These are phyloP conservation scores for Meloidogyne hapla DNA, from an alignment of 1,140 invertebrate genomes.

Conservation along the genomic window DNA sequence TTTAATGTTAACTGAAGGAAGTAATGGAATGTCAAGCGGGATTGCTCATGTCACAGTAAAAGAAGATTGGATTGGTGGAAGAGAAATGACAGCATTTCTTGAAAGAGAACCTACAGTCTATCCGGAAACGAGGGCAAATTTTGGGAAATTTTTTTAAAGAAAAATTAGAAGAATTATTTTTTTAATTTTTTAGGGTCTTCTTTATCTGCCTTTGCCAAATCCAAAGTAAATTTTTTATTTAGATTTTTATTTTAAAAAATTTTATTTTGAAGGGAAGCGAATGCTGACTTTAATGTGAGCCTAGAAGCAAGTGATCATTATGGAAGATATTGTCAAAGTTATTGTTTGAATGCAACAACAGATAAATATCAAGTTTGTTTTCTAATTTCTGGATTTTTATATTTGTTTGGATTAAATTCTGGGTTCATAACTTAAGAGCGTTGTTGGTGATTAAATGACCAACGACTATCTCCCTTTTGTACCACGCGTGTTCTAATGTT, in stretches of 20 bases:
- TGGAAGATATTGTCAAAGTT: slow-evolving; percentile 61
- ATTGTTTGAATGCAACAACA: slow-evolving; percentile 56
- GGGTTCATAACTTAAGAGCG: too few relatives aligned
- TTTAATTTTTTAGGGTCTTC: slow-evolving; percentile 44
- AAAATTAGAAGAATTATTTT: neutral
- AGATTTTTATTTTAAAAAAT: neutral
- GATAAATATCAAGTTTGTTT: slow-evolving; percentile 56
- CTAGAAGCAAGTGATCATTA: slow-evolving; percentile 59
- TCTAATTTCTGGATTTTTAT: neutral
- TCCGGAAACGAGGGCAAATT: slow-evolving; percentile 53
- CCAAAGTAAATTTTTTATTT: slow-evolving; percentile 28
- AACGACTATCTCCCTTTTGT: too few relatives aligned
- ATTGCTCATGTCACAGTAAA: slow-evolving; percentile 52
- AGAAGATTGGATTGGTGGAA: slow-evolving; percentile 28
- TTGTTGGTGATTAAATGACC: too few relatives aligned
- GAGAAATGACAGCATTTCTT: slow-evolving; percentile 45
- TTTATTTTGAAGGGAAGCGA: slow-evolving; percentile 20
- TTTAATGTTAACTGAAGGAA: slow-evolving; percentile 49
- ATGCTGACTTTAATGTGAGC: slow-evolving; percentile 43
- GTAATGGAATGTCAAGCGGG: slow-evolving; percentile 48
- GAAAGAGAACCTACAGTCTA: slow-evolving; percentile 45
- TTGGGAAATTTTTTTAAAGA: neutral
- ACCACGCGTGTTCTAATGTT: too few relatives aligned
- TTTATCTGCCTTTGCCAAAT: slow-evolving; percentile 60
- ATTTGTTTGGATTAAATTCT: neutral